Base-by-base conservation (phyloP, 2,113 vertebrate species). In the Falcunculus frontatus region DNA sequence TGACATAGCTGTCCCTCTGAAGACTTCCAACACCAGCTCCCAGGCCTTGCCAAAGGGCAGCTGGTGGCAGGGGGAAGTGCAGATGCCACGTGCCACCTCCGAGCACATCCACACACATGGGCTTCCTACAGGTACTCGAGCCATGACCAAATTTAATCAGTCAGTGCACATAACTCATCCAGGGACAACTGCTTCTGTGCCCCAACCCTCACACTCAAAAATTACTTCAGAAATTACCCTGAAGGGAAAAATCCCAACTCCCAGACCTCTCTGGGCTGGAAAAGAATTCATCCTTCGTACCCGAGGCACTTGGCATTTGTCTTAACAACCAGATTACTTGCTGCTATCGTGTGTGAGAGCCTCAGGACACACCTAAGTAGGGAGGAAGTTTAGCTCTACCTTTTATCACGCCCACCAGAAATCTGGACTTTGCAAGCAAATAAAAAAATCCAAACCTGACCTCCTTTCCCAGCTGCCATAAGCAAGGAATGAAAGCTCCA, bases 51-150 rank as follows among this genome's bases (percentile, higher is more conserved):
- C 82, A 47, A 42, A 67, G 77, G 37, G 50, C 42, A 78, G 64
- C 18, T 30, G 56, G 25, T 5, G 25, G 50, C 60, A 52, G 37
- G 20, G 37, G 17, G 4, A 72, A 32, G 23, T 29, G 21, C 68
- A 16, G 63, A 4, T 2, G 2, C n/a, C 26, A 10, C 0, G 1
- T 4, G 47, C 21, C 4, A 4, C 35, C 10, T 35, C 53, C 4
- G 0, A 67, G 27, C 42, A 72, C 7, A 0, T 49, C n/a, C 0
- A 4, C 26, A 22, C 22, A 14, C 0, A 0, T 1, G 8, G 23
- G 4, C 44, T 25, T 41, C 89, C 79, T 22, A 4, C 0, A 9
- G 44, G n/a, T 22, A 13, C 35, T 30, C 2, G 4, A 18, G n/a
- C 2, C 16, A 25, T 7, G n/a, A 17, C 64, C 26, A 2, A 11